Evolutionary conservation across 2,113 vertebrate genomes (phyloP).

Genomic region (Poeciliopsis occidentalis): DNA sequence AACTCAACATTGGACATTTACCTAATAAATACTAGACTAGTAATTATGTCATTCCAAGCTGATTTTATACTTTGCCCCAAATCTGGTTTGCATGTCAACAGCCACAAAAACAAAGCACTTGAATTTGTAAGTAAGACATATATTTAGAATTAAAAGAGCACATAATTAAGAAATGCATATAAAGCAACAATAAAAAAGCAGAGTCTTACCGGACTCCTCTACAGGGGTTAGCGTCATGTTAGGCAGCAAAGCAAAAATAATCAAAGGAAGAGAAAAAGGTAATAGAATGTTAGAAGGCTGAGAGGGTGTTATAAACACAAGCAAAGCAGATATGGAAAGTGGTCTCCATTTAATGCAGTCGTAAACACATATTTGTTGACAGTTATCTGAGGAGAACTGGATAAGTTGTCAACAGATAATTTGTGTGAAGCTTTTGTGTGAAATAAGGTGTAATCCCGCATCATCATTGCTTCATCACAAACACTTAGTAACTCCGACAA

Average conservation of each 20-base stretch:
- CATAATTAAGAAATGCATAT: neutral
- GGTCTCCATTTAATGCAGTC: slow-evolving; percentile 3
- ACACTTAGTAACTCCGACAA: neutral
- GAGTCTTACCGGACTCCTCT: slow-evolving; percentile 97
- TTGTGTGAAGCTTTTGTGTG: slow-evolving; percentile 5
- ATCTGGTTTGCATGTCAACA: slow-evolving; percentile 1
- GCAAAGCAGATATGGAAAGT: slow-evolving; percentile 24
- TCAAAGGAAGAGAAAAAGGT: slow-evolving; percentile 19
- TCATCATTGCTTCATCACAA: neutral
- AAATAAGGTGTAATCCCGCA: slow-evolving; percentile 11
- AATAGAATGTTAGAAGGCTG: neutral
- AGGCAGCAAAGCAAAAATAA: slow-evolving; percentile 33
- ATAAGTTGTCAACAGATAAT: neutral
- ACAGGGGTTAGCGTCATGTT: slow-evolving; percentile 77
- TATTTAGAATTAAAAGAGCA: neutral
- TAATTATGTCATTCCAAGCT: neutral
- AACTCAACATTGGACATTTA: neutral
- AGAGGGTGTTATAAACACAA: slow-evolving; percentile 9
- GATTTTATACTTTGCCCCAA: neutral
- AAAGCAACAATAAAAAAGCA: slow-evolving; percentile 21
- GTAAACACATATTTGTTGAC: neutral
- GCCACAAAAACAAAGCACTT: neutral
- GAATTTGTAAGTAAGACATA: neutral
- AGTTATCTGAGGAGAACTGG: neutral
- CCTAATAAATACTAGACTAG: neutral